Evolutionary conservation across 2,888 invertebrate species (phyloP), one percentile per base, ranked within the genome.

Genomic region (Diarsia brunnea): DNA sequence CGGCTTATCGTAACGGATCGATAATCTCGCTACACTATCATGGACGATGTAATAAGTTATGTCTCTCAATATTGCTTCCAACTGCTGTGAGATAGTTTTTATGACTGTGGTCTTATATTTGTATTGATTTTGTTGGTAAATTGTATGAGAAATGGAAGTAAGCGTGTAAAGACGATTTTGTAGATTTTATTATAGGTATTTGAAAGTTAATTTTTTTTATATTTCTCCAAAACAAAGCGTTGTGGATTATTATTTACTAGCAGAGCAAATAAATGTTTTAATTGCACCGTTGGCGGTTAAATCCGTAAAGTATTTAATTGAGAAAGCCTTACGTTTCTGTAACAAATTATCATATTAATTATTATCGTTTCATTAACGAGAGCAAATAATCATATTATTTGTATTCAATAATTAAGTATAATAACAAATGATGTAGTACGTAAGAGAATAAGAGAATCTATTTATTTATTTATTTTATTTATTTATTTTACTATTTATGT

Each of bases 41-140:
- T 7, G 79, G 53, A 38, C n/a, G n/a, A 53, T 53, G 71, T 70
- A 55, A 55, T 79, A 70, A 79, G 49, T 70, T 70, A 70, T 63
- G 63, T 78, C 69, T 63, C 5, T 47, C 61, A 38, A n/a, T 51
- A n/a, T 43, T 76, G 79, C 69, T 76, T 70, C n/a, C 16, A 27
- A 53, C 53, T 38, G 45, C 7, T 61, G 19, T 45, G 1, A 47
- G 16, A 61, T 69, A 47, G 24, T 8, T 61, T 51, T 12, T 24
- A 61, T 45, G 16, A 24, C n/a, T 45, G 31, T 45, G 16, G 24
- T 16, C 8, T 61, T 45, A 31, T 60, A 16, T 31, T 45, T 51
- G 24, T 45, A 31, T 77, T 8, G 24, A 16, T 24, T 51, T 24
- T 51, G 2, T 4, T 5, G 27, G 19, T 31, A 12, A 38, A 38